Conservation (phyloP, 92 coral and sea anemone genomes). For the Paramuricea clavata region DNA sequence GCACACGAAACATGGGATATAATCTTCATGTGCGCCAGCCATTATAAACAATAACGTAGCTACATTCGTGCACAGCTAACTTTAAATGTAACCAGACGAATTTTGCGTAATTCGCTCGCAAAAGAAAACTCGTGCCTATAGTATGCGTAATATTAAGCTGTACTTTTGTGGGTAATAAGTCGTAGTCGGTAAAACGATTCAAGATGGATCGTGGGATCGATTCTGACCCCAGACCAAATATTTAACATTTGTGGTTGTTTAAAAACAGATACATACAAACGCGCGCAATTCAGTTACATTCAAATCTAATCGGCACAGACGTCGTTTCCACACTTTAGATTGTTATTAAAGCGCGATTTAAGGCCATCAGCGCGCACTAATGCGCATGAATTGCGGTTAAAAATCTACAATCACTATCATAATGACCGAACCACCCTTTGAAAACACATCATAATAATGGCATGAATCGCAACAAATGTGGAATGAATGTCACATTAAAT, state of each 20-base stretch:
- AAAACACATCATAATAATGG: background rate
- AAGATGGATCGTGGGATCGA: background rate
- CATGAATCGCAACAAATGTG: background rate
- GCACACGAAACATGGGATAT: too few relatives aligned
- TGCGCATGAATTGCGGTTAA: background rate
- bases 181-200: too few relatives aligned
- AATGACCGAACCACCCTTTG: background rate
- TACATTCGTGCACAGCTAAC: too few relatives aligned
- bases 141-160: too few relatives aligned
- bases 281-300: background rate
- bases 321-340: background rate
- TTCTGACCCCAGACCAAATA: background rate
- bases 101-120: too few relatives aligned
- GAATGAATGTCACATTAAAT: background rate
- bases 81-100: too few relatives aligned
- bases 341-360: background rate
- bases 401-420: background rate
- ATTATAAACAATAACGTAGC: too few relatives aligned
- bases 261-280: background rate
- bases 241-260: background rate
- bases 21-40: too few relatives aligned
- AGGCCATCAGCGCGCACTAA: slow-evolving; percentile 1
- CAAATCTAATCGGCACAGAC: background rate
- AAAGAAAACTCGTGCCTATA: too few relatives aligned
- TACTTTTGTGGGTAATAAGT: too few relatives aligned